Percentiles rank a stretch among this genome's conserved stretches.
These are phyloP conservation scores for Barbus barbus DNA, from an alignment of 2,113 vertebrate species.

Conservation along the genomic window DNA sequence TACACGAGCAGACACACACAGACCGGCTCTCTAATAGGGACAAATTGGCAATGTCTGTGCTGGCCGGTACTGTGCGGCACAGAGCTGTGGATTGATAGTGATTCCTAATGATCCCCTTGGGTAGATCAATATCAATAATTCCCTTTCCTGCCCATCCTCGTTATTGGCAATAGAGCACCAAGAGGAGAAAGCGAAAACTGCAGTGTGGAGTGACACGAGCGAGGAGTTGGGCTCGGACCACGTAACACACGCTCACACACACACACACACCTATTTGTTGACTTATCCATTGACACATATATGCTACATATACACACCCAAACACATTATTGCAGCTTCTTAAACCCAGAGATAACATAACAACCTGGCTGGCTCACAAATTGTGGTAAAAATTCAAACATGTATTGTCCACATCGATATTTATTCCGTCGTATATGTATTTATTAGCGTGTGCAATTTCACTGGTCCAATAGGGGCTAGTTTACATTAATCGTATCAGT, in stretches of 20 bases:
- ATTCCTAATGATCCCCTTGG: constrained; percentile 99
- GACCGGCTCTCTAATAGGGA: constrained; percentile 92
- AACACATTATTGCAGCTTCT: constrained; percentile 24
- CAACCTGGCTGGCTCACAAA: constrained; percentile 47
- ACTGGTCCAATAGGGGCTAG: constrained; percentile 56
- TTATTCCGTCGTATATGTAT: constrained; percentile 66
- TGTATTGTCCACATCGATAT: constrained; percentile 65
- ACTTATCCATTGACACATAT: constrained; percentile 2
- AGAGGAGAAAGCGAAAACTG: constrained; percentile 70
- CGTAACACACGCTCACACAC: neutral
- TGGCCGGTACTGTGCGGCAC: constrained; percentile 86
- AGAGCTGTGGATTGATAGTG: constrained; percentile 99
- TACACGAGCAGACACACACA: constrained; percentile 89
- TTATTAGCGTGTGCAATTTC: constrained; percentile 65
- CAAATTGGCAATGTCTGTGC: constrained; percentile 99
- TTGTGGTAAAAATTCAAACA: constrained; percentile 62
- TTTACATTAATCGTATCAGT: constrained; percentile 67
- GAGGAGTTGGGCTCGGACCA: constrained; percentile 61
- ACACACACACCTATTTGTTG: neutral
- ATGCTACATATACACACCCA: constrained; percentile 6
- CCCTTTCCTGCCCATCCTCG: constrained; percentile 93
- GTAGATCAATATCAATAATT: constrained; percentile 99
- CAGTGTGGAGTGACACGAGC: constrained; percentile 66
- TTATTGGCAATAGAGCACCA: constrained; percentile 88
- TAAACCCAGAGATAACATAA: constrained; percentile 3